Evolutionary conservation across 2,797 vertebrate genomes (phyloP).

Genomic region (Mus spretus): DNA sequence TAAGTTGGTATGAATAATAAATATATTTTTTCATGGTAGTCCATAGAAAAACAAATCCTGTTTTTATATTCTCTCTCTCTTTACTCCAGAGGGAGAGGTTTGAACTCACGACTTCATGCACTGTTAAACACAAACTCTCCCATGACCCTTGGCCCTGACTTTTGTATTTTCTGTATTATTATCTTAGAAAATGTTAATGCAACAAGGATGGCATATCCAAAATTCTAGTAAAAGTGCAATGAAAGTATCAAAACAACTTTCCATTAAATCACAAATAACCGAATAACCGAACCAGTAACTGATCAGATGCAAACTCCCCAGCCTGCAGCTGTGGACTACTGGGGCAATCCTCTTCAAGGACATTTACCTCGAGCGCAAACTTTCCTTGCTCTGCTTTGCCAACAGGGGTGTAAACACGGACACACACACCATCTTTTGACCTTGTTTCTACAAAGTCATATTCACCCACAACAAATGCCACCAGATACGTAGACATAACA

Average conservation of each 20-base stretch:
- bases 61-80: neutral
- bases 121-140: neutral
- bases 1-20: constrained; percentile 66
- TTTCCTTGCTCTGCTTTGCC: constrained; percentile 98
- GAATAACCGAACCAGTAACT: constrained; percentile 76
- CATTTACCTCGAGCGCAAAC: constrained; percentile 97
- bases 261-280: constrained; percentile 61
- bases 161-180: constrained; percentile 29
- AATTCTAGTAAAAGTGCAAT: constrained; percentile 62
- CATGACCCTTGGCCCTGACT: neutral
- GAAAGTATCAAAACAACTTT: constrained; percentile 59
- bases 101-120: neutral
- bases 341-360: constrained; percentile 66
- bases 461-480: constrained; percentile 99
- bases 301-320: constrained; percentile 83
- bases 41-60: constrained; percentile 63
- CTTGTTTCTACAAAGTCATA: constrained; percentile 98
- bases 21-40: constrained; percentile 53
- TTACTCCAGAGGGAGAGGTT: neutral
- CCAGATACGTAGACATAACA: constrained; percentile 98
- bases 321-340: constrained; percentile 83
- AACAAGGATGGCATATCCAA: constrained; percentile 17
- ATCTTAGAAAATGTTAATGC: constrained; percentile 57
- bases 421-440: constrained; percentile 95
- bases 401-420: constrained; percentile 97